These are phyloP conservation scores for Calameuta pallipes DNA, from an alignment of 2,888 invertebrate genomes.

Conservation along the genomic window DNA sequence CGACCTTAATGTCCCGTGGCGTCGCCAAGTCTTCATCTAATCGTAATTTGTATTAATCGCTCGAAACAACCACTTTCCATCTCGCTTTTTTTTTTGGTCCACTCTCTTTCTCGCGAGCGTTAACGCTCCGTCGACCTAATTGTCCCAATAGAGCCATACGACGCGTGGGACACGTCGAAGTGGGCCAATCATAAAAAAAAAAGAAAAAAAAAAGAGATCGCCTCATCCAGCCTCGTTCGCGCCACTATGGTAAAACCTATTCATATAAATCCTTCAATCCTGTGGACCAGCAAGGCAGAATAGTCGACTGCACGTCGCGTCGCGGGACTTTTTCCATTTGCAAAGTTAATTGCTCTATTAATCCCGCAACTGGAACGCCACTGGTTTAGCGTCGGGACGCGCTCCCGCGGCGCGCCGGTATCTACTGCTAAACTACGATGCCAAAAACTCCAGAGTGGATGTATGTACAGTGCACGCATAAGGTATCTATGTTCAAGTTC, in stretches of 20 bases:
- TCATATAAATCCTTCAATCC: neutral
- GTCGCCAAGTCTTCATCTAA: neutral
- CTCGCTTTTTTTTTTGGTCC: neutral
- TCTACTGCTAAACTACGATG: neutral
- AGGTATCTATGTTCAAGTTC: neutral
- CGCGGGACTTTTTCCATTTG: neutral
- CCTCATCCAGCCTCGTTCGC: slow-evolving; percentile 3
- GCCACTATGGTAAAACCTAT: neutral
- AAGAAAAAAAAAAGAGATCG: slow-evolving; percentile 9
- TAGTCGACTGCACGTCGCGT: neutral
- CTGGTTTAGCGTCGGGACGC: neutral
- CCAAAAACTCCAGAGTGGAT: neutral
- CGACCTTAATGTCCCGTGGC: neutral
- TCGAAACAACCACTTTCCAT: slow-evolving; percentile 3
- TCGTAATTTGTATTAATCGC: neutral
- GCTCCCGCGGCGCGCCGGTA: neutral
- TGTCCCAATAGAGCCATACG: slow-evolving; percentile 25
- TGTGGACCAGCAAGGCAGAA: neutral
- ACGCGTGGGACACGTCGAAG: slow-evolving; percentile 24
- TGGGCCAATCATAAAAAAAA: slow-evolving; percentile 26
- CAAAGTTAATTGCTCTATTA: neutral
- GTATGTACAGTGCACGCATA: neutral
- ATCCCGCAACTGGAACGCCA: neutral
- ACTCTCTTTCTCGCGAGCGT: slow-evolving; percentile 8
- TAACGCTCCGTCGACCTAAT: slow-evolving; percentile 19